phyloP scores from a whole-genome alignment of 2,797 vertebrate genomes.

The Xiphophorus birchmanni region DNA sequence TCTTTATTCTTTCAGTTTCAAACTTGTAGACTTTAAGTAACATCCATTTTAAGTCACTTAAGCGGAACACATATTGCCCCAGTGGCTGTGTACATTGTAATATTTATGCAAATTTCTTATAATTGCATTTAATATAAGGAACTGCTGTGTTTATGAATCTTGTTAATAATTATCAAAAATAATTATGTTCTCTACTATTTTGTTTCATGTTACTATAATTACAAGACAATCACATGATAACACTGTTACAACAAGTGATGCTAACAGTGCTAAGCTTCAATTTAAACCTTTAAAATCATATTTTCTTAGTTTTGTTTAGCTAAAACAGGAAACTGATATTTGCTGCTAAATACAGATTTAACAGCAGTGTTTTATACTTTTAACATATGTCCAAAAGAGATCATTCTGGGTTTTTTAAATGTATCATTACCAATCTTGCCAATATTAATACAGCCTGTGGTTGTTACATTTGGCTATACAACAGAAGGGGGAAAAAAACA shows the following conservation, averaged over 20 bases:
- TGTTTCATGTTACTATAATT: not conserved
- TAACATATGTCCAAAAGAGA: not conserved
- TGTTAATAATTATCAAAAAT: not conserved
- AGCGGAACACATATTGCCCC: not conserved
- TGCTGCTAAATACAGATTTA: not conserved
- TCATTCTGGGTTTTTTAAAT: not conserved
- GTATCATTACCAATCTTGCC: not conserved
- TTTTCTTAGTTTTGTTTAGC: not conserved
- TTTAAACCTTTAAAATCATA: not conserved
- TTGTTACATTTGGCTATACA: not conserved
- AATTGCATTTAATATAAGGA: not conserved
- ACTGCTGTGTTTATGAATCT: not conserved
- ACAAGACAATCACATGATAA: too few species aligned
- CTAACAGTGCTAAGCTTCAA: not conserved
- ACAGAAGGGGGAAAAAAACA: too few species aligned
- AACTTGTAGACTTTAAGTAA: slow-evolving; percentile 7
- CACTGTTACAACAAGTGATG: not conserved
- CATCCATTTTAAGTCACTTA: slow-evolving; percentile 8
- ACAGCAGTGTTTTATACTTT: not conserved
- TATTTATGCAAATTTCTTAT: not conserved
- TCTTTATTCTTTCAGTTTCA: slow-evolving; percentile 7
- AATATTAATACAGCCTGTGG: not conserved
- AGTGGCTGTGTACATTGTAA: not conserved
- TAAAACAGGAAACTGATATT: not conserved
- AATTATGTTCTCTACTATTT: not conserved